Evolutionary conservation across 2,888 invertebrate species (phyloP).

Genomic region (Sinelater perroti): DNA sequence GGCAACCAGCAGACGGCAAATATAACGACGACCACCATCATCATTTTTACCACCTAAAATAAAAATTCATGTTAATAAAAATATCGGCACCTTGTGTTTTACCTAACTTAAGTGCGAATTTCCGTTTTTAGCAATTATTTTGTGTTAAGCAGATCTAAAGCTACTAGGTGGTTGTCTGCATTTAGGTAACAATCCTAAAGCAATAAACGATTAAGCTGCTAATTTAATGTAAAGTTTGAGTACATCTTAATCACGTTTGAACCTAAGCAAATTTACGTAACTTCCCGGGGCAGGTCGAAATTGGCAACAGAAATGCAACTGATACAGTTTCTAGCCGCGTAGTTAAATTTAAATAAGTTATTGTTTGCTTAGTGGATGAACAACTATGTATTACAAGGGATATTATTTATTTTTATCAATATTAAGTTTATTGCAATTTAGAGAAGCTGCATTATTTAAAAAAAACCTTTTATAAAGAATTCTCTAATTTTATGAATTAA

Average conservation of each 20-base stretch:
- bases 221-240: constrained; percentile 7
- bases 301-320: constrained; percentile 10
- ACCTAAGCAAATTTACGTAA: constrained; percentile 12
- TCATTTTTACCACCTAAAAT: constrained; percentile 94
- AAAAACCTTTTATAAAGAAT: too few species aligned
- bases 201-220: background rate
- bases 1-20: constrained; percentile 97
- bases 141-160: too few species aligned
- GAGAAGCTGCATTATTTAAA: too few species aligned
- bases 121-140: too few species aligned
- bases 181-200: background rate
- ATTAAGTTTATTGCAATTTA: too few species aligned
- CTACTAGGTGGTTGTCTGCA: background rate
- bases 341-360: constrained; percentile 3
- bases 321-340: constrained; percentile 8
- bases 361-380: too few species aligned
- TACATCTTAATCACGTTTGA: constrained; percentile 11
- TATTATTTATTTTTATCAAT: too few species aligned
- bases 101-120: too few species aligned
- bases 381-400: too few species aligned
- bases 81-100: too few species aligned
- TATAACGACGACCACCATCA: constrained; percentile 94
- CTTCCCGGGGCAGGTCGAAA: constrained; percentile 13
- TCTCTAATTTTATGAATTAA: too few species aligned
- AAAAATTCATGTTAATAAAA: too few species aligned